phyloP scores from a whole-genome alignment of 2,888 invertebrate species.

The Baccha elongata region DNA sequence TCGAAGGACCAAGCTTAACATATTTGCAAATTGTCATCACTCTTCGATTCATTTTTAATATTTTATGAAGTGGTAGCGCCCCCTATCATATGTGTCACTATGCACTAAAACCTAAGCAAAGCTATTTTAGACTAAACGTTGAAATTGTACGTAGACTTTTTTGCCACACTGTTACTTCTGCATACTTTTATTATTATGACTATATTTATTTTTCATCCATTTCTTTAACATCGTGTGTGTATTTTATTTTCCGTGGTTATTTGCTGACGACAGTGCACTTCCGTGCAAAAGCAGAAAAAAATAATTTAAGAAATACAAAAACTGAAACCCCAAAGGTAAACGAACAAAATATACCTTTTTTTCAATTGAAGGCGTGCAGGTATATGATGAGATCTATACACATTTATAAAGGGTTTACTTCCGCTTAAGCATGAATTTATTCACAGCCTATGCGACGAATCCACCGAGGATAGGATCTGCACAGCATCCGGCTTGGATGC shows the following conservation, averaged over 20 bases:
- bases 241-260: conserved; percentile 45
- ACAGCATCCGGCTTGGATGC: conserved; percentile 59
- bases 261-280: conserved; percentile 62
- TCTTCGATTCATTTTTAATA: too few relatives aligned
- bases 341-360: conserved; percentile 10
- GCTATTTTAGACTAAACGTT: too few relatives aligned
- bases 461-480: conserved; percentile 21
- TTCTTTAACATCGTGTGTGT: conserved; percentile 39
- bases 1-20: too few relatives aligned
- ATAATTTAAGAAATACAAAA: conserved; percentile 5
- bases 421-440: conserved; percentile 37
- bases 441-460: conserved; percentile 21
- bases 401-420: conserved; percentile 48
- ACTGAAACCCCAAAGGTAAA: conserved; percentile 14
- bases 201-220: conserved; percentile 10
- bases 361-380: conserved; percentile 37
- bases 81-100: too few relatives aligned
- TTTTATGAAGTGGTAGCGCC: too few relatives aligned
- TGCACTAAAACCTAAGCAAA: too few relatives aligned
- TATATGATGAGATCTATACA: conserved; percentile 27
- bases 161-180: neutral
- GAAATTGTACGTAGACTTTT: neutral
- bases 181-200: conserved; percentile 5
- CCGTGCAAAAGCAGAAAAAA: conserved; percentile 58
- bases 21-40: too few relatives aligned